Percentiles rank a stretch among this genome's conserved stretches.
phyloP scores from a whole-genome alignment of 2,888 invertebrate genomes.

The Amphipoea oculea region DNA sequence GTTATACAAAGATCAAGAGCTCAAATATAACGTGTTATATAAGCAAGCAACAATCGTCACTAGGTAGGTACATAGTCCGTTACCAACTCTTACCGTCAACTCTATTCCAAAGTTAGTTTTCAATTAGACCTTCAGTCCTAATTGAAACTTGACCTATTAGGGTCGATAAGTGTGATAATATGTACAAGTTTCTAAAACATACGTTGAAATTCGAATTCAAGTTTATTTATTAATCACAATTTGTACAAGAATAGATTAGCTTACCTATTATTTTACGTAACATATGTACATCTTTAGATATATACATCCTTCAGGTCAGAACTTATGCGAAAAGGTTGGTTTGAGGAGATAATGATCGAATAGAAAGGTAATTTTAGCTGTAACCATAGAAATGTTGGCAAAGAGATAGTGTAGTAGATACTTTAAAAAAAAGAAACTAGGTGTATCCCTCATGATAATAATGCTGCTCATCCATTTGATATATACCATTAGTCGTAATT shows the following conservation, averaged over 20 bases:
- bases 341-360: not conserved
- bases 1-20: conserved; percentile 11
- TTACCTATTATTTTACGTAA: not conserved
- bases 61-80: conserved; percentile 11
- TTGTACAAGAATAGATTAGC: too few species aligned
- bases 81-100: conserved; percentile 32
- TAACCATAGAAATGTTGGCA: not conserved
- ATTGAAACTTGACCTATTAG: conserved; percentile 51
- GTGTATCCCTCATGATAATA: conserved; percentile 6
- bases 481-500: conserved; percentile 35
- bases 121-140: conserved; percentile 50
- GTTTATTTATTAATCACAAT: too few species aligned
- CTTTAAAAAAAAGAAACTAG: not conserved
- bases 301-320: not conserved
- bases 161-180: conserved; percentile 33
- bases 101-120: conserved; percentile 52
- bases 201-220: not conserved
- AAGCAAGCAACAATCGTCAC: conserved; percentile 21
- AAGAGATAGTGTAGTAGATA: not conserved
- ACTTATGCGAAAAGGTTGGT: not conserved
- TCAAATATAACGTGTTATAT: conserved; percentile 28
- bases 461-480: conserved; percentile 18
- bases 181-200: conserved; percentile 30
- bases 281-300: too few species aligned
- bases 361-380: not conserved